phyloP scores from a whole-genome alignment of 2,113 vertebrate genomes.

The Corapipo altera region DNA sequence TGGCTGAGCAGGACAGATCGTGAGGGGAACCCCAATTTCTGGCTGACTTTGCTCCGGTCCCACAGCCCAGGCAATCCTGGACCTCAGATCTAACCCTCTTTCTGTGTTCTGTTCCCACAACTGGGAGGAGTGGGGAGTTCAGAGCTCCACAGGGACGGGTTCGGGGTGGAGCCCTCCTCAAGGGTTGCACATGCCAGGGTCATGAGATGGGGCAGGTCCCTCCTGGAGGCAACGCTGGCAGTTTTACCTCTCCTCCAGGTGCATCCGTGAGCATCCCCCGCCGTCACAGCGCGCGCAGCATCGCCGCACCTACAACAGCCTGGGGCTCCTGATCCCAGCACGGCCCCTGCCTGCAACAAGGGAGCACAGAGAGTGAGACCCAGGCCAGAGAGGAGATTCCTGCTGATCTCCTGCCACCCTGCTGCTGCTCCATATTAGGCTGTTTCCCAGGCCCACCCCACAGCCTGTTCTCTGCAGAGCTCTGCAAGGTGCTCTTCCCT shows the following conservation, averaged over 20 bases:
- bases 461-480: neutral
- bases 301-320: neutral
- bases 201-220: neutral
- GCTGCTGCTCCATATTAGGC: neutral
- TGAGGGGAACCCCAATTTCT: neutral
- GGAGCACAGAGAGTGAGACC: neutral
- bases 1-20: neutral
- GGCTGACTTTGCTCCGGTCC: neutral
- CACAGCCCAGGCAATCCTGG: neutral
- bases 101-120: neutral
- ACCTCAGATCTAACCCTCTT: accelerated
- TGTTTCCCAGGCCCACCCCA: neutral
- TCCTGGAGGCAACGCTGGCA: neutral
- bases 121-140: neutral
- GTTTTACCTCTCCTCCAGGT: conserved; percentile 17
- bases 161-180: neutral
- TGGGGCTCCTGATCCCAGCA: neutral
- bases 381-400: neutral
- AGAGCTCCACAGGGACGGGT: accelerated
- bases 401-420: neutral
- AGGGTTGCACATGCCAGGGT: neutral
- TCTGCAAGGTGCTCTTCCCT: neutral
- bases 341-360: neutral
- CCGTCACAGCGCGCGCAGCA: neutral
- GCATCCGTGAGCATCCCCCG: neutral